Percentiles rank a stretch among this genome's conserved stretches.
Evolutionary conservation across 2,113 vertebrate species (phyloP).

Genomic region (Axis porcinus): DNA sequence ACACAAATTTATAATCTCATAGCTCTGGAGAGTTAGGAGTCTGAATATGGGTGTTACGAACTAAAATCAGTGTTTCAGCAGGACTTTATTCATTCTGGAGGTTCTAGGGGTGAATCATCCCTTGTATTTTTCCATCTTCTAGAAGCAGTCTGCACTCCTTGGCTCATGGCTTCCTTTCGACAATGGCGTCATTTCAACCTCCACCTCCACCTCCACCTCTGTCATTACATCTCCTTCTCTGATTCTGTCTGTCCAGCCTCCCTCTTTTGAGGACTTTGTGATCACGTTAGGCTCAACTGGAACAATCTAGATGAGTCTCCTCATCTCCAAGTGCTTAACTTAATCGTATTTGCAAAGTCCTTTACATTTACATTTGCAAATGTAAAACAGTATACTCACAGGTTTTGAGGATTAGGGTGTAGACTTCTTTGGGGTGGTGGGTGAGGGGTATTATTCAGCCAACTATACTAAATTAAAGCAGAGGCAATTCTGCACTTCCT

Average conservation of each 20-base stretch:
- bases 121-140: not conserved
- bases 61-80: not conserved
- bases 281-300: not conserved
- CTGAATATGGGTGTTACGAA: not conserved
- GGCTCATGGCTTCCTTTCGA: not conserved
- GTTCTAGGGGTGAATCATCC: not conserved
- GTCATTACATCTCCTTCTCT: not conserved
- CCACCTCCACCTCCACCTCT: not conserved
- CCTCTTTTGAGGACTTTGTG: not conserved
- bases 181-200: not conserved
- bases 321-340: not conserved
- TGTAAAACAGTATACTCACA: not conserved
- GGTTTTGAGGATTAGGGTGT: not conserved
- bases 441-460: not conserved
- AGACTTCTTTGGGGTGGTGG: not conserved
- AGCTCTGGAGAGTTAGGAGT: not conserved
- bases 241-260: not conserved
- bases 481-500: not conserved
- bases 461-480: not conserved
- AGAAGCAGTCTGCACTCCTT: not conserved
- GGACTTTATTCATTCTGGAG: not conserved
- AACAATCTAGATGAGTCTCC: not conserved
- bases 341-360: not conserved
- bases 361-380: not conserved
- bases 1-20: not conserved